These are phyloP conservation scores for Drosophila parvula DNA, from an alignment of 1,140 invertebrate species.

Conservation along the genomic window DNA sequence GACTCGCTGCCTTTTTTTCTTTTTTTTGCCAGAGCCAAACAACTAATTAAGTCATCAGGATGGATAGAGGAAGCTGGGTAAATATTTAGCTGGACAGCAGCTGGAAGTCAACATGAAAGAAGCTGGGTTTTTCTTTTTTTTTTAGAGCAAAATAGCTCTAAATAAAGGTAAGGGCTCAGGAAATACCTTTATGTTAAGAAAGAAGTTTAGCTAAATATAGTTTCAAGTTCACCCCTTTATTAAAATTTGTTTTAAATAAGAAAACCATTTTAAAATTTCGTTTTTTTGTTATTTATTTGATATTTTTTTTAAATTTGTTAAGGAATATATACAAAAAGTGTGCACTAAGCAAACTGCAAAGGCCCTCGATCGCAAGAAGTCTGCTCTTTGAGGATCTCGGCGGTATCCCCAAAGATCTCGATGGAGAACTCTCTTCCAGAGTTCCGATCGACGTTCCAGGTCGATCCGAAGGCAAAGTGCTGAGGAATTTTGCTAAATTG, in stretches of 20 bases:
- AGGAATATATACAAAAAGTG: conserved; percentile 17
- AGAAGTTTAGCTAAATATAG: too few relatives aligned
- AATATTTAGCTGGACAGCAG: conserved; percentile 34
- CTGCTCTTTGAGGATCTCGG: background rate
- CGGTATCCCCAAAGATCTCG: background rate
- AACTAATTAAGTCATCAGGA: conserved; percentile 79
- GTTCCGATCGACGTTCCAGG: conserved; percentile 65
- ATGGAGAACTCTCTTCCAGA: conserved; percentile 5
- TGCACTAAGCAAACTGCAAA: conserved; percentile 46
- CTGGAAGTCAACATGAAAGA: conserved; percentile 13
- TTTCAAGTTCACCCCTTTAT: too few relatives aligned
- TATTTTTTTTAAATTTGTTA: background rate
- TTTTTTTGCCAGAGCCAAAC: conserved; percentile 68
- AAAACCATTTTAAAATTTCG: conserved; percentile 1
- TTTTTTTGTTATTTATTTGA: conserved; percentile 39
- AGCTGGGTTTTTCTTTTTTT: background rate
- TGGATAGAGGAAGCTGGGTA: conserved; percentile 39
- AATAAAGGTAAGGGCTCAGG: background rate
- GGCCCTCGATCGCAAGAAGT: conserved; percentile 24
- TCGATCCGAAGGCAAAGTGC: conserved; percentile 35
- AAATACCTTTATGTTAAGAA: background rate
- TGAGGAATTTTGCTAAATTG: conserved; percentile 43
- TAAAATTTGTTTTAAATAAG: background rate
- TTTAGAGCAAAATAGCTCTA: background rate
- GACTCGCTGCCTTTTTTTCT: conserved; percentile 24